Base-by-base conservation (phyloP, 2,888 invertebrate species). In the Orgyia antiqua region DNA sequence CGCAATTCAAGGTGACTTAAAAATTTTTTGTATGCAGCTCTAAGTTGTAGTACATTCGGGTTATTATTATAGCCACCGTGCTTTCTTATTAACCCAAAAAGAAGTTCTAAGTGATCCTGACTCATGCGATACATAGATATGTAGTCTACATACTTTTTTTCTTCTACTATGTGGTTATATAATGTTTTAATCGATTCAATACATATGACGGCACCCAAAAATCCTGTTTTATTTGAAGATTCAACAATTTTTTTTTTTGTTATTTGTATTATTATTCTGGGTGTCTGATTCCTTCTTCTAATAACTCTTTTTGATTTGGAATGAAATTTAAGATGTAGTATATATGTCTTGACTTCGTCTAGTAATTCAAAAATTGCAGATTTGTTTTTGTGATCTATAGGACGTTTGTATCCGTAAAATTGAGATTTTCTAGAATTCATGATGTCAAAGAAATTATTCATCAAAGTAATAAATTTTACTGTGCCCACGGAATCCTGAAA, bases 1-100 rank as follows among this genome's bases (percentile, higher is more conserved):
- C 33, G 15, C 2, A 45, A 19, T 31, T 42, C 40, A 1, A 44
- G 15, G n/a, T 46, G 23, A 10, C 18, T 5, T 10, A 23, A 10
- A 6, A 3, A 1, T 31, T 29, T 33, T 34, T 35, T 38, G 11
- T 38, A 31, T 5, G 28, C 31, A 17, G 30, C 34, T 28, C 24
- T 10, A 13, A 34, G 25, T 13, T 31, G 38, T 5, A 30, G 21
- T 2, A 27, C 19, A 8, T 29, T 38, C 1, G 40, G 33, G 17
- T 47, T 42, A 21, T 42, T 34, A 17, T 41, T 43, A 17, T 35
- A 28, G 4, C 38, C 38, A 5, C 41, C 43, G 11, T 45, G 33
- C 2, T 17, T 32, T 13, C 45, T 29, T 10, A 42, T 43, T 5
- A 25, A 6, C 4, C 36, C 34, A 24, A 42, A 41, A 11, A 29